phyloP scores from a whole-genome alignment of 1,140 invertebrate genomes.

The Trichonephila clavata region DNA sequence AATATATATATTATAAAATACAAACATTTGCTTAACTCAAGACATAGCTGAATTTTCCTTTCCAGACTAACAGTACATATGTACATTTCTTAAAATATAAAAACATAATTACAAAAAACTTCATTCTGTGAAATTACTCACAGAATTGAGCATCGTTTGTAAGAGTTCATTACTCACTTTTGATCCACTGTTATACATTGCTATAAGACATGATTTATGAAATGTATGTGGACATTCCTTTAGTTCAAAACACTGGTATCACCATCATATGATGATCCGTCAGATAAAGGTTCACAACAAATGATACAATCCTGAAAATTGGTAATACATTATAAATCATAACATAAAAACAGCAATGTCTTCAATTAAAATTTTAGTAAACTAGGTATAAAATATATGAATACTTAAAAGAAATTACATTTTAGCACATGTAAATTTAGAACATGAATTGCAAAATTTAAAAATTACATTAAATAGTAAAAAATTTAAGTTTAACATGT shows the following conservation, averaged over 20 bases:
- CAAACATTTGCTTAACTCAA: too few species aligned
- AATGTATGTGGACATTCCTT: constrained; percentile 89
- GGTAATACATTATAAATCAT: background rate
- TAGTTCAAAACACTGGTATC: constrained; percentile 84
- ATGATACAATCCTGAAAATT: constrained; percentile 82
- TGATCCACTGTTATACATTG: constrained; percentile 84
- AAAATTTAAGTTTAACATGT: too few species aligned
- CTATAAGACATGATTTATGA: constrained; percentile 89
- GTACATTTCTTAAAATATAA: too few species aligned
- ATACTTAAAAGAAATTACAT: background rate
- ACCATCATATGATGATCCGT: constrained; percentile 81
- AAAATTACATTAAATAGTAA: too few species aligned
- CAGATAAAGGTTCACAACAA: constrained; percentile 87
- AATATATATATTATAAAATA: too few species aligned
- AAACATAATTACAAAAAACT: too few species aligned
- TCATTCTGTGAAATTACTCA: too few species aligned
- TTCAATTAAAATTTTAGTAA: background rate
- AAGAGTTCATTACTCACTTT: constrained; percentile 80
- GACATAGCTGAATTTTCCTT: too few species aligned
- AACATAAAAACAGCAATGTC: background rate
- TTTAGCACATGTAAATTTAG: too few species aligned
- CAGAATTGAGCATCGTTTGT: background rate
- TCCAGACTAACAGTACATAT: too few species aligned
- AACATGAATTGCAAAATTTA: too few species aligned
- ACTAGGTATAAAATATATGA: background rate